Evolutionary conservation across 2,888 invertebrate species (phyloP).

Genomic region (Mesodorylaimus sp.): DNA sequence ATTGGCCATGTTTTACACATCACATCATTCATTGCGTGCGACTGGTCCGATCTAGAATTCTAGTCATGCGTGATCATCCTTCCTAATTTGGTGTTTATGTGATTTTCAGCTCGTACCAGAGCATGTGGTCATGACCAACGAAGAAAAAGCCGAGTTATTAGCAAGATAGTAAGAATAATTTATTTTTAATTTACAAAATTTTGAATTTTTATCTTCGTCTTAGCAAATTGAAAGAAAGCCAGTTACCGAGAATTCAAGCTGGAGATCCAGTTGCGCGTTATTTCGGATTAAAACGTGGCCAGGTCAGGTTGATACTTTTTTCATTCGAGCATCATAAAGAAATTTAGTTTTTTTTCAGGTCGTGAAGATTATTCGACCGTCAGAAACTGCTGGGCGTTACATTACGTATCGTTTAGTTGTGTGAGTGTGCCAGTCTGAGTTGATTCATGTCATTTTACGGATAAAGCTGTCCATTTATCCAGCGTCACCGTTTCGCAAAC

Average conservation of each 20-base stretch:
- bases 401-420: conserved; percentile 60
- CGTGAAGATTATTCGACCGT: conserved; percentile 90
- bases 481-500: too few species aligned
- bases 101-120: conserved; percentile 65
- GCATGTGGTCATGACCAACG: conserved; percentile 91
- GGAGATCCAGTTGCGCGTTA: conserved; percentile 96
- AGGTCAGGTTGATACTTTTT: conserved; percentile 30
- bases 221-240: conserved; percentile 85
- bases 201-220: conserved; percentile 12
- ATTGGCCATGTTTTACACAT: too few species aligned
- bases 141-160: conserved; percentile 86
- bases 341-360: conserved; percentile 45
- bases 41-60: too few species aligned
- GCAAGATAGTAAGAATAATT: conserved; percentile 61
- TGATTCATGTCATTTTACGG: neutral
- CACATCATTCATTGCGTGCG: too few species aligned
- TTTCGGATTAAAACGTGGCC: conserved; percentile 91
- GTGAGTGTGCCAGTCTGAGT: neutral
- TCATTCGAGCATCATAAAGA: neutral
- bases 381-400: conserved; percentile 93
- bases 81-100: too few species aligned
- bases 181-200: conserved; percentile 7
- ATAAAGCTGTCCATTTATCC: neutral
- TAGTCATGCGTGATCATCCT: too few species aligned
- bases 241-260: conserved; percentile 94